These are phyloP conservation scores for Ectropis grisescens DNA, from an alignment of 1,140 invertebrate genomes.

Conservation along the genomic window DNA sequence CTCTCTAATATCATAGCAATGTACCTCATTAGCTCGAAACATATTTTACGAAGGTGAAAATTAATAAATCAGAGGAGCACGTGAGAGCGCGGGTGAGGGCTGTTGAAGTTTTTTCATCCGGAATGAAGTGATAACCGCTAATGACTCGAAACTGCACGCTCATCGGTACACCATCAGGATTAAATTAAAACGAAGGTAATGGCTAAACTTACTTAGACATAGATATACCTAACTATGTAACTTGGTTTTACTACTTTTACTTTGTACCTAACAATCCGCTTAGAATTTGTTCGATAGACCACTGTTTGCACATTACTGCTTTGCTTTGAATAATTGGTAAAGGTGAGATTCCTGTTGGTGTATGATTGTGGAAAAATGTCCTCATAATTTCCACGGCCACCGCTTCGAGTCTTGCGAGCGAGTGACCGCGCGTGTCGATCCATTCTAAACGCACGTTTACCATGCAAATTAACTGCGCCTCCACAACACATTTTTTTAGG, in stretches of 20 bases:
- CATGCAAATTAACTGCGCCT: conserved; percentile 56
- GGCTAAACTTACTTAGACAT: no score
- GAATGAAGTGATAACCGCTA: conserved; percentile 69
- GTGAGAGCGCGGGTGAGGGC: conserved; percentile 41
- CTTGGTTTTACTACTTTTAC: no score
- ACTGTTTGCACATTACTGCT: no score
- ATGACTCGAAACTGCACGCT: conserved; percentile 56
- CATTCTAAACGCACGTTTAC: conserved; percentile 60
- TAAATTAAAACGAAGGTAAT: conserved; percentile 20
- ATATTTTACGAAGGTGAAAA: conserved; percentile 61
- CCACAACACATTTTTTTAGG: conserved; percentile 45
- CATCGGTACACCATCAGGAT: conserved; percentile 30
- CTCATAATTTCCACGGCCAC: no score
- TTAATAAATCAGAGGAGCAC: conserved; percentile 65
- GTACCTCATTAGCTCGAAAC: no score
- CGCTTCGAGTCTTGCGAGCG: conserved; percentile 20
- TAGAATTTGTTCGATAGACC: no score
- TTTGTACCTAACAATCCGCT: no score
- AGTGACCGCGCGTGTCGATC: conserved; percentile 40
- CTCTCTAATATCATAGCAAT: no score
- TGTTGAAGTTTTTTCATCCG: conserved; percentile 67
- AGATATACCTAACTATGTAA: no score
- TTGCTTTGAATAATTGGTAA: no score
- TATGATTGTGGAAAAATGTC: no score
- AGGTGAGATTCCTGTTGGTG: no score